These are phyloP conservation scores for Xiphophorus couchianus DNA, from an alignment of 2,113 vertebrate genomes.

Conservation along the genomic window DNA sequence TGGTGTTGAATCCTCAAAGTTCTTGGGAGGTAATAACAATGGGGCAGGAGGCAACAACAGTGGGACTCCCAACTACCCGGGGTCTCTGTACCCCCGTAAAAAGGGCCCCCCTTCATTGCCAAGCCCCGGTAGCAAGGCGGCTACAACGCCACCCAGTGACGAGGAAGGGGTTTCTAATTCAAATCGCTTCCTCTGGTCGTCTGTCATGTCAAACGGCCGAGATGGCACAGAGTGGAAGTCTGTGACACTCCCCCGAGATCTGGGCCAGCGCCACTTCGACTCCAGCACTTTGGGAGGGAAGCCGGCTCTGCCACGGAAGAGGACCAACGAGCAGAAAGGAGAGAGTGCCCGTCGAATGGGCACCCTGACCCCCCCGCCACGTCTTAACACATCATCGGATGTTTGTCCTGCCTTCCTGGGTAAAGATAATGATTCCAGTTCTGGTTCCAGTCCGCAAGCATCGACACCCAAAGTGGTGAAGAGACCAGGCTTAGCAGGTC, in stretches of 20 bases:
- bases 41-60: constrained; percentile 84
- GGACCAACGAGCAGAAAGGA: constrained; percentile 82
- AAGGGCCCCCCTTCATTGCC: constrained; percentile 82
- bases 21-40: constrained; percentile 77
- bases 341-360: constrained; percentile 79
- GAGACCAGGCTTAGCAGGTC: constrained; percentile 78
- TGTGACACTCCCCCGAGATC: constrained; percentile 90
- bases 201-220: constrained; percentile 84
- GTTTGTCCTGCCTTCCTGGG: constrained; percentile 62
- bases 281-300: constrained; percentile 88
- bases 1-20: constrained; percentile 76
- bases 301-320: constrained; percentile 92
- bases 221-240: constrained; percentile 89
- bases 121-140: constrained; percentile 69
- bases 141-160: constrained; percentile 77
- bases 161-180: constrained; percentile 85
- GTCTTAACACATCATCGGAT: constrained; percentile 82
- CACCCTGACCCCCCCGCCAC: constrained; percentile 87
- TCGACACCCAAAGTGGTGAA: constrained; percentile 87
- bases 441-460: constrained; percentile 88
- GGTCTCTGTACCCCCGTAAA: constrained; percentile 85
- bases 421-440: constrained; percentile 86
- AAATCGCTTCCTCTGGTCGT: constrained; percentile 91
- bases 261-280: constrained; percentile 89
- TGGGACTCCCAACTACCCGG: constrained; percentile 82